Evolutionary conservation across 2,797 vertebrate genomes (phyloP).

Genomic region (Danio kyathit): DNA sequence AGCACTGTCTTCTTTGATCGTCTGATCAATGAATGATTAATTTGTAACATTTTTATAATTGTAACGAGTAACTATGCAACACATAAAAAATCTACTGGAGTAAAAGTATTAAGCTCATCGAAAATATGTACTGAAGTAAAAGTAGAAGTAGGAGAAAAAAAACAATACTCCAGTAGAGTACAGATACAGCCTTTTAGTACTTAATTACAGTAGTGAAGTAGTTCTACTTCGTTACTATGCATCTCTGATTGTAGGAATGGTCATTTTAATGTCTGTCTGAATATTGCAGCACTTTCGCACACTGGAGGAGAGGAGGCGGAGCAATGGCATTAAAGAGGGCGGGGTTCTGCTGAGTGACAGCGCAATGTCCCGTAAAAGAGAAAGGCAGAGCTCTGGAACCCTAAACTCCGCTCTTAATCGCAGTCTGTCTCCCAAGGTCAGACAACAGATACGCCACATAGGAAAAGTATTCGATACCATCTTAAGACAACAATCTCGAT

Average conservation of each 20-base stretch:
- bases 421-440: slow-evolving; percentile 83
- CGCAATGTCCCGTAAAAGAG: slow-evolving; percentile 87
- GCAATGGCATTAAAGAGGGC: slow-evolving; percentile 84
- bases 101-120: no score
- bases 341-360: slow-evolving; percentile 82
- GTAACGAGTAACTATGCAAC: no score
- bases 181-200: no score
- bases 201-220: no score
- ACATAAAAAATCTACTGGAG: no score
- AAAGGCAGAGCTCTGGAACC: slow-evolving; percentile 77
- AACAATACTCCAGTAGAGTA: no score
- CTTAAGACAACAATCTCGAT: slow-evolving; percentile 56
- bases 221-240: no score
- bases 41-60: no score
- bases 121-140: no score
- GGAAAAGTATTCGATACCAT: slow-evolving; percentile 33
- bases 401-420: slow-evolving; percentile 86
- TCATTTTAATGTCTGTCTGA: slow-evolving; percentile 31
- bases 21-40: no score
- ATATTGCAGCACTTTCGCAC: slow-evolving; percentile 85
- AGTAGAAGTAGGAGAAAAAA: no score
- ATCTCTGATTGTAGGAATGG: background rate
- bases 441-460: slow-evolving; percentile 21
- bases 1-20: no score
- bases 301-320: slow-evolving; percentile 89